Percentiles rank a stretch among this genome's conserved stretches.
These are phyloP conservation scores for Callaeas wilsoni DNA, from an alignment of 2,113 vertebrate genomes.

Conservation along the genomic window DNA sequence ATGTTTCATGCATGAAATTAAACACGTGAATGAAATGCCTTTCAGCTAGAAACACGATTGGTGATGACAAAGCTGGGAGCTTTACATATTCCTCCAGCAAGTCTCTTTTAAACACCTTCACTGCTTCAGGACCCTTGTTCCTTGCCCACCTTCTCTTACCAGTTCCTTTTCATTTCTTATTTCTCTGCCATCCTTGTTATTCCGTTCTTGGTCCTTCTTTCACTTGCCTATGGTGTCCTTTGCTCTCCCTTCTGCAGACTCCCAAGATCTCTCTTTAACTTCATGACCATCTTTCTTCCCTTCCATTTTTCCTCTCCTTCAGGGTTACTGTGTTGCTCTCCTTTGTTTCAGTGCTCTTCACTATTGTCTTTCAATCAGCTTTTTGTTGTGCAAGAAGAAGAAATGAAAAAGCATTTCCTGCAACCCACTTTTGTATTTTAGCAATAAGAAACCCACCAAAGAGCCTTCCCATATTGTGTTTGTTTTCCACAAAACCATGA, in stretches of 20 bases:
- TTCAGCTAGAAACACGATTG: not conserved
- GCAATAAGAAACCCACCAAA: not conserved
- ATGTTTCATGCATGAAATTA: not conserved
- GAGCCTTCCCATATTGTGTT: not conserved
- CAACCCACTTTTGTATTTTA: not conserved
- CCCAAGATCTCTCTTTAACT: not conserved
- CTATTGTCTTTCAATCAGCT: not conserved
- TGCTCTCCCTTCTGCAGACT: not conserved
- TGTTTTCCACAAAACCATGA: not conserved
- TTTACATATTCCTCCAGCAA: not conserved
- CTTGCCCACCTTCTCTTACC: not conserved
- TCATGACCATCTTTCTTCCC: not conserved
- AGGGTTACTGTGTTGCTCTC: not conserved
- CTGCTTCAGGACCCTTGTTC: not conserved
- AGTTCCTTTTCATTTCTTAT: not conserved
- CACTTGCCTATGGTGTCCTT: not conserved
- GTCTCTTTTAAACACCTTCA: not conserved
- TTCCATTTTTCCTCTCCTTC: rapidly evolving
- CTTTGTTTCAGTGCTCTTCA: not conserved
- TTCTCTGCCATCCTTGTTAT: not conserved
- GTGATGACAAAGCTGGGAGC: not conserved
- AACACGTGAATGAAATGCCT: no score
- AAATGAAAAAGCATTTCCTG: not conserved
- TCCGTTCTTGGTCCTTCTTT: not conserved
- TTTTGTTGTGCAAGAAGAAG: not conserved